These are phyloP conservation scores for Nebria ingens DNA, from an alignment of 1,140 invertebrate genomes.

Conservation along the genomic window DNA sequence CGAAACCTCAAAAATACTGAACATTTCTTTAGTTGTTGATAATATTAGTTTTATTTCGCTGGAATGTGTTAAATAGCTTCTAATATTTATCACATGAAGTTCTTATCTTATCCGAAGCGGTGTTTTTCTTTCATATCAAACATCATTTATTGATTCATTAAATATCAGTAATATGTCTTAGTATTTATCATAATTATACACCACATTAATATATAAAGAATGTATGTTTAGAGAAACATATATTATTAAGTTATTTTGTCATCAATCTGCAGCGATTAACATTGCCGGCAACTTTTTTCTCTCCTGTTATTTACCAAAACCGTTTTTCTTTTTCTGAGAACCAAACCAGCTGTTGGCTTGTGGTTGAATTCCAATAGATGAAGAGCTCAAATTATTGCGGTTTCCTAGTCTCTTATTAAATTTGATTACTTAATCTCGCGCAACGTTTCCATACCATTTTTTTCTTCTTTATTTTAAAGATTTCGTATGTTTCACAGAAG, in stretches of 20 bases:
- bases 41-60: no score
- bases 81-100: no score
- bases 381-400: slow-evolving; percentile 6
- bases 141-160: no score
- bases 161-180: no score
- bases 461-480: background rate
- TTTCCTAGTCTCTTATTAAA: slow-evolving; percentile 5
- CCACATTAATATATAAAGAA: no score
- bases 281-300: background rate
- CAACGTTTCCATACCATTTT: background rate
- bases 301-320: background rate
- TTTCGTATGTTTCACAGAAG: background rate
- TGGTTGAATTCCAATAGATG: background rate
- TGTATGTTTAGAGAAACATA: background rate
- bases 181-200: no score
- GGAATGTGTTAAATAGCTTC: no score
- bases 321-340: background rate
- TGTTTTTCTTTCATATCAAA: no score
- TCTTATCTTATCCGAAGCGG: no score
- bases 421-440: slow-evolving; percentile 7
- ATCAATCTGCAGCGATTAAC: background rate
- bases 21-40: no score
- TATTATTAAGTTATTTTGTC: background rate
- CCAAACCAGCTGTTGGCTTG: background rate
- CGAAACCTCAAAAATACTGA: no score